Conservation (phyloP, 2,113 vertebrate species). For the Origma solitaria region DNA sequence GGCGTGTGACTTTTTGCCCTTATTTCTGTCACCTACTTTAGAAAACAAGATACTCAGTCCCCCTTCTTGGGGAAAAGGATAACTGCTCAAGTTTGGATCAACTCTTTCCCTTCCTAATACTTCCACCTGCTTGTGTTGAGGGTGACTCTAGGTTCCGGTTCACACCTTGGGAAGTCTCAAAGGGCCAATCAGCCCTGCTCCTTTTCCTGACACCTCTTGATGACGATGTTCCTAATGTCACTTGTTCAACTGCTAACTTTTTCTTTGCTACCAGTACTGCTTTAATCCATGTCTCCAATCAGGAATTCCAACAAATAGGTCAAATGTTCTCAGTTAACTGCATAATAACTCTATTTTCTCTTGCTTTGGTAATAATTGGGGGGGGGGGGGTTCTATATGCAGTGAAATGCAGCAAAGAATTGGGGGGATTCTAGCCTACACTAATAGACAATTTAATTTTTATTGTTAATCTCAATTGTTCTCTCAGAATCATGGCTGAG, state of each 20-base stretch:
- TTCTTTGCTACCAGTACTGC: not conserved
- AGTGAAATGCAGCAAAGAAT: not conserved
- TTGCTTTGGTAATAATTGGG: not conserved
- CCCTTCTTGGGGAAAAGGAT: not conserved
- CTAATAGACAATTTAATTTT: not conserved
- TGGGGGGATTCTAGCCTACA: not conserved
- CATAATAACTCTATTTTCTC: not conserved
- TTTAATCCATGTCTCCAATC: not conserved
- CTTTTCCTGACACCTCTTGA: not conserved
- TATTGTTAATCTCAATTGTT: not conserved
- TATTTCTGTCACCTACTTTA: not conserved
- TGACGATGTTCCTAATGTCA: not conserved
- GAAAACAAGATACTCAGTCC: not conserved
- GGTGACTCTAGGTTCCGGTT: not conserved
- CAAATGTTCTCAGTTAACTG: not conserved
- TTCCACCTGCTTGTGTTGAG: not conserved
- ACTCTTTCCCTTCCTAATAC: not conserved
- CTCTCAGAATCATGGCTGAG: not conserved
- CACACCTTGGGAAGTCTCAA: not conserved
- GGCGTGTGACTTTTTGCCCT: not conserved
- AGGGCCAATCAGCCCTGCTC: not conserved
- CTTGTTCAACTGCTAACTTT: not conserved
- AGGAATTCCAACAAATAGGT: not conserved
- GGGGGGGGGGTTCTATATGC: accelerated
- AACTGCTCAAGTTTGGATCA: not conserved